Conservation (phyloP, 2,797 vertebrate genomes). For the Lutjanus campechanus region DNA sequence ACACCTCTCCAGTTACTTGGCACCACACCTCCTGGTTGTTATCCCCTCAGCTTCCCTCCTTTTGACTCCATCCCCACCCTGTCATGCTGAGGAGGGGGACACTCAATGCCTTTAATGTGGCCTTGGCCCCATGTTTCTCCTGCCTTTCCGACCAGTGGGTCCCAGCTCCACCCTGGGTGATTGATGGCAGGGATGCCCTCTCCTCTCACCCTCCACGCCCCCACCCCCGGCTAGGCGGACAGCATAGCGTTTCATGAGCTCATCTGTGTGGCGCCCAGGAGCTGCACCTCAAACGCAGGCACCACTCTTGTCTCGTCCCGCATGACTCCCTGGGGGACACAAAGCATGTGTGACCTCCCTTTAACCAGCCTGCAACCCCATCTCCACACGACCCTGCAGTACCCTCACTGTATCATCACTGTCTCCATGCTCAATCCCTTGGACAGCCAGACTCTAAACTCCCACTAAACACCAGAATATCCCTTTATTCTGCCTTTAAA, state of each 20-base stretch:
- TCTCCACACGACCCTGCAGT: slow-evolving; percentile 52
- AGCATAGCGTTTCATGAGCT: slow-evolving; percentile 91
- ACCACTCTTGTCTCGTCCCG: slow-evolving; percentile 76
- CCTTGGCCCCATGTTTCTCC: slow-evolving; percentile 85
- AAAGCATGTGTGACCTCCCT: slow-evolving; percentile 81
- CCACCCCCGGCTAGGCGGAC: slow-evolving; percentile 76
- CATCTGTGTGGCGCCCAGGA: slow-evolving; percentile 90
- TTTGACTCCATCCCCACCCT: slow-evolving; percentile 65
- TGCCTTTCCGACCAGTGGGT: slow-evolving; percentile 66
- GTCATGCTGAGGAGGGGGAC: slow-evolving; percentile 78
- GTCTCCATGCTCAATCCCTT: slow-evolving; percentile 54
- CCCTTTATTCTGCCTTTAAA: slow-evolving; percentile 17
- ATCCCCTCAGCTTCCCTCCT: slow-evolving; percentile 85
- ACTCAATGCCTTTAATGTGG: slow-evolving; percentile 89
- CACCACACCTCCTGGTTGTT: slow-evolving; percentile 91
- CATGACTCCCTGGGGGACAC: slow-evolving; percentile 81
- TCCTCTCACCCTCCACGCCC: slow-evolving; percentile 83
- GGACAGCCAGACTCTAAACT: slow-evolving; percentile 37
- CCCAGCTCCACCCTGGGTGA: slow-evolving; percentile 83
- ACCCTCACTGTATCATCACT: slow-evolving; percentile 67
- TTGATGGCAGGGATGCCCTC: slow-evolving; percentile 89
- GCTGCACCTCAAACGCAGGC: slow-evolving; percentile 86
- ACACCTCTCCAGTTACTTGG: slow-evolving; percentile 89
- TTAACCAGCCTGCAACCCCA: slow-evolving; percentile 61
- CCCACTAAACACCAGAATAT: slow-evolving; percentile 32